phyloP scores from a whole-genome alignment of 2,888 invertebrate species.

The Drosophila stalkeri region DNA sequence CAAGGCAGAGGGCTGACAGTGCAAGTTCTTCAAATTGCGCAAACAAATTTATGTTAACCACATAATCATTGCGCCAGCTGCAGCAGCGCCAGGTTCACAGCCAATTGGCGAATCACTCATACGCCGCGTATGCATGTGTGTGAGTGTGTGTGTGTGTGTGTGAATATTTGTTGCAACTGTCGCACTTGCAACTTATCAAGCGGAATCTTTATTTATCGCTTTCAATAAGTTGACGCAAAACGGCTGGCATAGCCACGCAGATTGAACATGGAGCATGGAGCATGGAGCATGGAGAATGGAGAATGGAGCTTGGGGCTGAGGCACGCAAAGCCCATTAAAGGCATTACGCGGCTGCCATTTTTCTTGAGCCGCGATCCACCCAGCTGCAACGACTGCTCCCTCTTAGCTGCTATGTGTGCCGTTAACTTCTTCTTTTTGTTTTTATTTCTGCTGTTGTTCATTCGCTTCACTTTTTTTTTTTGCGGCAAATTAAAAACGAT shows the following conservation, averaged over 20 bases:
- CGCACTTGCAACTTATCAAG: slow-evolving; percentile 51
- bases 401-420: background rate
- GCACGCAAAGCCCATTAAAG: slow-evolving; percentile 76
- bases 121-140: slow-evolving; percentile 23
- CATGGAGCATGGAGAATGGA: background rate
- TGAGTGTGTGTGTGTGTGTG: too few relatives aligned
- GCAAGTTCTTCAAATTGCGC: slow-evolving; percentile 59
- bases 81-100: slow-evolving; percentile 4
- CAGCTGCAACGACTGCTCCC: background rate
- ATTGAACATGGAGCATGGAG: slow-evolving; percentile 35
- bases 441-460: slow-evolving; percentile 41
- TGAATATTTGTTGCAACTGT: slow-evolving; percentile 23
- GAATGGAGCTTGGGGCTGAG: slow-evolving; percentile 5
- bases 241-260: slow-evolving; percentile 34
- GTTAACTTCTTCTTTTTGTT: slow-evolving; percentile 31
- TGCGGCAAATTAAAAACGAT: slow-evolving; percentile 82
- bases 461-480: slow-evolving; percentile 48
- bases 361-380: slow-evolving; percentile 48
- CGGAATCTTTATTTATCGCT: slow-evolving; percentile 82
- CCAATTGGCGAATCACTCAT: slow-evolving; percentile 41
- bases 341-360: slow-evolving; percentile 73
- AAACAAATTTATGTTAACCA: slow-evolving; percentile 78
- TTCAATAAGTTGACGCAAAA: slow-evolving; percentile 79
- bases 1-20: slow-evolving; percentile 6
- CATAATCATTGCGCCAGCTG: slow-evolving; percentile 72